Percentiles rank a stretch among this genome's conserved stretches.
These are phyloP conservation scores for Taenioides sp. DNA, from an alignment of 2,797 vertebrate genomes.

Conservation along the genomic window DNA sequence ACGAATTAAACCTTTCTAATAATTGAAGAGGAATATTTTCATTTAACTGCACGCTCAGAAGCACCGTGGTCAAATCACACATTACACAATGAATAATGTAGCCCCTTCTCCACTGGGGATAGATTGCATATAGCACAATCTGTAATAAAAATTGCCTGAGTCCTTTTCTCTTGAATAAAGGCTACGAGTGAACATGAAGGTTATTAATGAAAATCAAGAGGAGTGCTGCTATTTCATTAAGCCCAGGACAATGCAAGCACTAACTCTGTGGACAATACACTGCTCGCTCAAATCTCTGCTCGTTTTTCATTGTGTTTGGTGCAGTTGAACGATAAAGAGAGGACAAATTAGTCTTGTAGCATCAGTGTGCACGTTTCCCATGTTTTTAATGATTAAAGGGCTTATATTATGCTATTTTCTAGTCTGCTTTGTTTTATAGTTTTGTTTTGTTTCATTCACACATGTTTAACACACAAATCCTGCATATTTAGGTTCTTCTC, in stretches of 20 bases:
- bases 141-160: slow-evolving; percentile 56
- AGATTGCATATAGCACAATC: slow-evolving; percentile 43
- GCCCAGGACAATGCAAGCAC: slow-evolving; percentile 44
- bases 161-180: slow-evolving; percentile 37
- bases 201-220: slow-evolving; percentile 65
- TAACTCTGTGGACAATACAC: slow-evolving; percentile 44
- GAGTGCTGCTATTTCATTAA: slow-evolving; percentile 57
- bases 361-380: slow-evolving; percentile 38
- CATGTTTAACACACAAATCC: too few relatives aligned
- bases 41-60: slow-evolving; percentile 64
- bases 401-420: too few relatives aligned
- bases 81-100: slow-evolving; percentile 59
- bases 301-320: slow-evolving; percentile 26
- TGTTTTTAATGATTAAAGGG: too few relatives aligned
- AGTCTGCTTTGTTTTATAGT: too few relatives aligned
- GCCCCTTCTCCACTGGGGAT: slow-evolving; percentile 50
- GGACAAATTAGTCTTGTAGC: slow-evolving; percentile 17
- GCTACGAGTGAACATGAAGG: slow-evolving; percentile 43
- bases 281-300: slow-evolving; percentile 31
- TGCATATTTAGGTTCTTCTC: too few relatives aligned
- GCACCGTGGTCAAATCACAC: slow-evolving; percentile 60
- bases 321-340: slow-evolving; percentile 16
- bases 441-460: too few relatives aligned
- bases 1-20: slow-evolving; percentile 64
- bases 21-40: slow-evolving; percentile 74